phyloP scores from a whole-genome alignment of 2,113 vertebrate species.

The Petrocephalus microphthalmus region DNA sequence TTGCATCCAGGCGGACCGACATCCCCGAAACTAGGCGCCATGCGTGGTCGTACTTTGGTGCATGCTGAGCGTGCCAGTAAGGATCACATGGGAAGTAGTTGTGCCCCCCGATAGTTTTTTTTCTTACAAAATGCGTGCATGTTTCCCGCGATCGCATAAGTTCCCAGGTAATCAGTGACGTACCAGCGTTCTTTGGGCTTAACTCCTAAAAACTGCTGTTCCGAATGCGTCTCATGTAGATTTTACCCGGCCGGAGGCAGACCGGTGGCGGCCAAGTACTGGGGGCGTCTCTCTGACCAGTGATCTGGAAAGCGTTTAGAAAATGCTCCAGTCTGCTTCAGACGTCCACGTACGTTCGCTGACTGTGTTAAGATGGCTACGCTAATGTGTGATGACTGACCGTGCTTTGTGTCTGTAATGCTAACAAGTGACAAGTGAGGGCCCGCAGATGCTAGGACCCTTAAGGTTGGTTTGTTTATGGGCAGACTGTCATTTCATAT shows the following conservation, averaged over 20 bases:
- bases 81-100: not conserved
- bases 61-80: not conserved
- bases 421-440: not conserved
- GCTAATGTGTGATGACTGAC: not conserved
- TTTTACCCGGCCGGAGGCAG: not conserved
- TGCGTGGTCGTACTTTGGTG: not conserved
- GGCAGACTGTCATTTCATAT: not conserved
- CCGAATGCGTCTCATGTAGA: not conserved
- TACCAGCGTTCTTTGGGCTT: not conserved
- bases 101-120: not conserved
- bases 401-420: not conserved
- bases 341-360: not conserved
- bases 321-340: not conserved
- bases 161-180: not conserved
- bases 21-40: not conserved
- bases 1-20: not conserved
- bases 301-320: not conserved
- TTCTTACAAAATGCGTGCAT: not conserved
- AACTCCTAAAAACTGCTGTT: not conserved
- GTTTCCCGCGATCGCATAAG: not conserved
- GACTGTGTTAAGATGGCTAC: conserved; percentile 1
- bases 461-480: not conserved
- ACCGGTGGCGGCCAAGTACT: not conserved
- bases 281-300: not conserved
- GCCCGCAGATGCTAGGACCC: not conserved